Evolutionary conservation across 2,113 vertebrate genomes (phyloP), one percentile per base, ranked within the genome.

Genomic region (Formicarius rufipectus): DNA sequence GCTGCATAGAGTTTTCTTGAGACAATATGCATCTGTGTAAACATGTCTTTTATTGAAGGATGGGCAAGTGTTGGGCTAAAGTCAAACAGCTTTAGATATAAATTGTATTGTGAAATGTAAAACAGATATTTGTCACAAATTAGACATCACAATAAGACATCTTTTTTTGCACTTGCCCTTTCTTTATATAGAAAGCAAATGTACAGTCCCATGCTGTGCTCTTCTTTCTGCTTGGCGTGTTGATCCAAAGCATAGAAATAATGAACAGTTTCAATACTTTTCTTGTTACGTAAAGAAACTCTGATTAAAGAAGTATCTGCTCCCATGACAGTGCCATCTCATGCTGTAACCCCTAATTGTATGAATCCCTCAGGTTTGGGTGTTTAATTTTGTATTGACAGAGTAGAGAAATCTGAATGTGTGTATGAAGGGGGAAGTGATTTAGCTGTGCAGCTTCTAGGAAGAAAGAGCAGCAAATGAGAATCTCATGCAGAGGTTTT

Each of bases 381-480:
- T 6, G 87, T 92, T 78, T 60, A 37, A 37, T 68, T 85, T 68
- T 60, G 5, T 71, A 16, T 39, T 86, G 44, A 30, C 50, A 62
- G 35, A 53, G 39, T 12, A 84, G 59, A 74, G 63, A 80, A 87
- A 83, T 67, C 23, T 60, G 31, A 53, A 20, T 73, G 55, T 63
- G 37, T 50, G 4, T 40, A 17, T 47, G 30, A 83, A 69, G 55
- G 89, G 72, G 67, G 50, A 84, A 90, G 68, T 68, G 60, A 69
- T n/a, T 59, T 68, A 91, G 18, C 55, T 50, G 15, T 67, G n/a
- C 59, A 89, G 55, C 64, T 90, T 74, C 59, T 35, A 55, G 59
- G 55, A 92, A 89, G 55, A 50, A 67, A 28, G n/a, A 95, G n/a
- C 56, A 89, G 64, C 76, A 84, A 94, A 84, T 84, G 28, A 93